Evolutionary conservation across 2,113 vertebrate species (phyloP).

Genomic region (Cyprinodon variegatus): DNA sequence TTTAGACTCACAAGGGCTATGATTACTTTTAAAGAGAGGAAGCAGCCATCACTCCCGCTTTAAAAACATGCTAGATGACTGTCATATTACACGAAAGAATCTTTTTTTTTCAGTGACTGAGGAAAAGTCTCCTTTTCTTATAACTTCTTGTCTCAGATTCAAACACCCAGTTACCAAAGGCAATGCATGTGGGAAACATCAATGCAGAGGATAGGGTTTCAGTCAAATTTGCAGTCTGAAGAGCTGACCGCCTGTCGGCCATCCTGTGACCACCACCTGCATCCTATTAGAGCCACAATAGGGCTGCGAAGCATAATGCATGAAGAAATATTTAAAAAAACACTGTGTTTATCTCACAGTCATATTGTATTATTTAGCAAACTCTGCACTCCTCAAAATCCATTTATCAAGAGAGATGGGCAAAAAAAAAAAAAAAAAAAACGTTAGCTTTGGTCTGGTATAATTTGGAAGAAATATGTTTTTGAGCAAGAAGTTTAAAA

Average conservation of each 20-base stretch:
- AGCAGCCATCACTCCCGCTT: slow-evolving; percentile 17
- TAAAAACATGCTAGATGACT: not conserved
- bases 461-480: not conserved
- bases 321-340: slow-evolving; percentile 24
- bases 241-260: slow-evolving; percentile 59
- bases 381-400: slow-evolving; percentile 68
- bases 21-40: slow-evolving; percentile 22
- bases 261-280: slow-evolving; percentile 73
- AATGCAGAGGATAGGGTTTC: slow-evolving; percentile 58
- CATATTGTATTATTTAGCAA: slow-evolving; percentile 68
- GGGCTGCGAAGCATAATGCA: slow-evolving; percentile 45
- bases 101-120: slow-evolving; percentile 15
- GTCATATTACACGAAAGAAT: not conserved
- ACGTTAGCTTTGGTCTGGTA: not conserved
- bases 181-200: slow-evolving; percentile 49
- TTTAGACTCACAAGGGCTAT: slow-evolving; percentile 32
- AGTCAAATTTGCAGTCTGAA: slow-evolving; percentile 55
- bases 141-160: slow-evolving; percentile 9
- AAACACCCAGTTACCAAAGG: slow-evolving; percentile 33
- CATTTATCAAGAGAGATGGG: slow-evolving; percentile 66
- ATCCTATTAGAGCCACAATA: slow-evolving; percentile 70
- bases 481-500: not conserved
- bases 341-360: slow-evolving; percentile 57
- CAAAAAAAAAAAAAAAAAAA: slow-evolving; percentile 51
- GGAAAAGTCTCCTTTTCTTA: slow-evolving; percentile 11